Evolutionary conservation across 2,113 vertebrate species (phyloP), one percentile per base, ranked within the genome.

Genomic region (Amphilophus citrinellus): DNA sequence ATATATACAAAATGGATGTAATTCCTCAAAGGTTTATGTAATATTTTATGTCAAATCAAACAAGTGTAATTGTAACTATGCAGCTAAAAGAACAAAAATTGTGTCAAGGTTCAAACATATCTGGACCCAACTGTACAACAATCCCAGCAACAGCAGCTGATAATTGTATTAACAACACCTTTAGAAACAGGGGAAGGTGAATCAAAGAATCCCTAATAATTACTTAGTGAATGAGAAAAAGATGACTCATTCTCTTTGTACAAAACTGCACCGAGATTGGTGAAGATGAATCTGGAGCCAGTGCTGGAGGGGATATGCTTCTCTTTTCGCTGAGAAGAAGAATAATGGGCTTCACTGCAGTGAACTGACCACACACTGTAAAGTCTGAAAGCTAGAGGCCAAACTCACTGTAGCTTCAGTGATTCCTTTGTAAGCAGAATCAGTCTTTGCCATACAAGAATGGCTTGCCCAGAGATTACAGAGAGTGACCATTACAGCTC

Each of bases 301-400:
- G 66, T 50, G 85, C 77, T 85, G 62, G 35, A 86, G 78, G 88
- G 88, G 77, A 81, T 76, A 56, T 76, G 71, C 86, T 71, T 57
- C 77, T 44, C 44, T 88, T 62, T 59, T 86, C 81, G 71, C 62
- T 80, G 68, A 84, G 87, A 79, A 88, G 73, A 86, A 91, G 89
- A 94, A 84, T 89, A 92, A 93, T 88, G 84, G 86, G 73, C 82
- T 86, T 90, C 79, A 84, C 76, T 76, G 85, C 75, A 88, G 77
- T 90, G 88, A 87, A 85, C 90, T 93, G 91, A 92, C 90, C 92
- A 88, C 91, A 89, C 88, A 88, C 71, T 88, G 85, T 73, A 91
- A 39, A 85, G 88, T 88, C 84, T 61, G 79, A 92, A 73, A 89
- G 91, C 92, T 82, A 18, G 88, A 92, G 91, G 93, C 89, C 84